phyloP scores from a whole-genome alignment of 2,888 invertebrate genomes.

The Caenorhabditis sulstoni region DNA sequence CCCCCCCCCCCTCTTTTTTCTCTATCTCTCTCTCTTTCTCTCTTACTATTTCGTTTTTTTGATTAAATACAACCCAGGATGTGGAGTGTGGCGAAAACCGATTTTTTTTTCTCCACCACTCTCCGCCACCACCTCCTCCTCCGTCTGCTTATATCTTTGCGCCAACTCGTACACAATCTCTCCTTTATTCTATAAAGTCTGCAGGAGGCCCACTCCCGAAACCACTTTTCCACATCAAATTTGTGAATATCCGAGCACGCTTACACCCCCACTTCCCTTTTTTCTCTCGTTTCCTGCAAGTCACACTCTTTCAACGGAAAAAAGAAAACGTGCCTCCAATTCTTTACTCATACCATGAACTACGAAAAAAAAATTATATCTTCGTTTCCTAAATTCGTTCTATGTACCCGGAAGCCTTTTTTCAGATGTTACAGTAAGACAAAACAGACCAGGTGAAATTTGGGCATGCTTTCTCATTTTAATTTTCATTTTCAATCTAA shows the following conservation, averaged over 20 bases:
- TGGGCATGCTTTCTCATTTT: neutral
- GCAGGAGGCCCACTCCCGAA: neutral
- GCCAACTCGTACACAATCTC: constrained; percentile 14
- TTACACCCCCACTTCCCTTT: too few species aligned
- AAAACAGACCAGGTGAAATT: constrained; percentile 17
- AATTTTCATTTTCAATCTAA: too few species aligned
- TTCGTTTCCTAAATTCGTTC: neutral
- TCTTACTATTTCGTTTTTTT: constrained; percentile 36
- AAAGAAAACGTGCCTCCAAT: too few species aligned
- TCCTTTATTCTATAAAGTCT: constrained; percentile 8
- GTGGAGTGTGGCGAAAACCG: constrained; percentile 26
- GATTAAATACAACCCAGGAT: constrained; percentile 35
- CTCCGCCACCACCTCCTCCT: neutral
- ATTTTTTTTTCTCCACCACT: constrained; percentile 15
- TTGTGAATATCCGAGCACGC: neutral
- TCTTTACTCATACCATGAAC: too few species aligned
- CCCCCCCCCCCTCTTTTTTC: neutral
- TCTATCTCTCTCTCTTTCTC: constrained; percentile 15
- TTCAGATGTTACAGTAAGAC: constrained; percentile 3
- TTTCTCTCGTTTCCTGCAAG: too few species aligned
- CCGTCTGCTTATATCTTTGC: constrained; percentile 18
- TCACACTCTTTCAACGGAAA: too few species aligned
- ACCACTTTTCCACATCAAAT: neutral
- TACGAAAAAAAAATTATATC: too few species aligned
- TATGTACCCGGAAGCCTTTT: constrained; percentile 20